Percentiles rank a stretch among this genome's conserved stretches.
These are phyloP conservation scores for Tricholauxania praeusta DNA, from an alignment of 2,888 invertebrate species.

Conservation along the genomic window DNA sequence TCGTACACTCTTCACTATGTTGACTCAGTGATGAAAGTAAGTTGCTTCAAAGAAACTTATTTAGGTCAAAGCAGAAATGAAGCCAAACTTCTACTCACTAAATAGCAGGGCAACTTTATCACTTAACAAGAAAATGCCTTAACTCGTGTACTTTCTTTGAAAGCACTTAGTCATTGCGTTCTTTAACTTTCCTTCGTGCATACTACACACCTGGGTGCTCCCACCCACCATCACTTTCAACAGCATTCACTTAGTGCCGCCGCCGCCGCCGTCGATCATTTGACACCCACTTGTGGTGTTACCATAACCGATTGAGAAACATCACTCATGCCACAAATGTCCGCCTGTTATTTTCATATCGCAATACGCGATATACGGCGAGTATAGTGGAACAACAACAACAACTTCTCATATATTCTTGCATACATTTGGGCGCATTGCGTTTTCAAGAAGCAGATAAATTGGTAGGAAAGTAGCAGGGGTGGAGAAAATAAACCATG, in stretches of 20 bases:
- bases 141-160: constrained; percentile 14
- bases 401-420: not conserved
- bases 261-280: constrained; percentile 5
- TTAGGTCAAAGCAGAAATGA: too few species aligned
- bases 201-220: not conserved
- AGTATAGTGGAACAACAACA: not conserved
- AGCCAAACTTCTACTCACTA: too few species aligned
- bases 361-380: not conserved
- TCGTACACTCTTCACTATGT: too few species aligned
- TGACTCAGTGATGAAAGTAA: too few species aligned
- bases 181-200: not conserved
- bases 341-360: constrained; percentile 22
- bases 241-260: constrained; percentile 7
- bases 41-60: too few species aligned
- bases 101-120: not conserved
- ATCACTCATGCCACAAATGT: constrained; percentile 19
- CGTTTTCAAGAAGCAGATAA: not conserved
- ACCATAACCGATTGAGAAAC: not conserved
- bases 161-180: constrained; percentile 11
- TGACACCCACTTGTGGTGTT: constrained; percentile 17
- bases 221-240: constrained; percentile 1
- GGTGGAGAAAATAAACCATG: too few species aligned
- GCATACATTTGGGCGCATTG: constrained; percentile 35
- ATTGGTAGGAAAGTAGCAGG: constrained; percentile 27
- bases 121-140: constrained; percentile 12